These are phyloP conservation scores for Drosophila quinaria DNA, from an alignment of 2,888 invertebrate genomes.

Conservation along the genomic window DNA sequence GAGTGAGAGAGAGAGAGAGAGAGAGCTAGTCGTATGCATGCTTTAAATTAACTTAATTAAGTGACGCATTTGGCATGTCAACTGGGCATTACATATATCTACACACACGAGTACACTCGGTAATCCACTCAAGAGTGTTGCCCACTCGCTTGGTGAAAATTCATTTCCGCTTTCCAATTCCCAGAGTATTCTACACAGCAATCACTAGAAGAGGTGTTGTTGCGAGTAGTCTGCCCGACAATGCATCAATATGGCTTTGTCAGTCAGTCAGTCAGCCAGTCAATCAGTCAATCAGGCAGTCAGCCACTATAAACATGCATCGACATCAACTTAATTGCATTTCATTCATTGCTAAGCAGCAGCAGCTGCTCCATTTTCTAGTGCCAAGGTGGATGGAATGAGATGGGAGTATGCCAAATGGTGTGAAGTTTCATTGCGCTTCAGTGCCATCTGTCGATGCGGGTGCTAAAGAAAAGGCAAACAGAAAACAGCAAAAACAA, in stretches of 20 bases:
- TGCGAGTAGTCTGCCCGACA: conserved; percentile 1
- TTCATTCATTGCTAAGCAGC: conserved; percentile 77
- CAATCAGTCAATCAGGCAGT: conserved; percentile 25
- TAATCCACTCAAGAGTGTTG: conserved; percentile 31
- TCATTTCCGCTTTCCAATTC: conserved; percentile 51
- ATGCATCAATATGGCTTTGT: conserved; percentile 38
- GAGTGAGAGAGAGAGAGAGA: background rate
- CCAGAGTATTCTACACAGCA: conserved; percentile 6
- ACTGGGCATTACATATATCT: conserved; percentile 42
- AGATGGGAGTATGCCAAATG: conserved; percentile 51
- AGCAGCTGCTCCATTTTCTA: conserved; percentile 23
- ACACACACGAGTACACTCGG: conserved; percentile 9
- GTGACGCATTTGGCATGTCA: conserved; percentile 67
- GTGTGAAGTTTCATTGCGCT: conserved; percentile 80
- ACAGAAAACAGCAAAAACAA: conserved; percentile 19
- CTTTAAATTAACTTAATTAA: conserved; percentile 73
- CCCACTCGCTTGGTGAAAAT: conserved; percentile 24
- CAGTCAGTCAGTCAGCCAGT: conserved; percentile 25
- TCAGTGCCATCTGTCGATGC: conserved; percentile 58
- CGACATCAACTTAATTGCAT: conserved; percentile 80
- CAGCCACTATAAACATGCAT: conserved; percentile 60
- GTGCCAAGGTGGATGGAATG: conserved; percentile 4
- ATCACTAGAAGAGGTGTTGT: conserved; percentile 31
- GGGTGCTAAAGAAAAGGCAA: conserved; percentile 42
- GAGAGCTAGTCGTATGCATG: conserved; percentile 20